Conservation (phyloP, 2,888 invertebrate genomes). For the Coelopa pilipes region DNA sequence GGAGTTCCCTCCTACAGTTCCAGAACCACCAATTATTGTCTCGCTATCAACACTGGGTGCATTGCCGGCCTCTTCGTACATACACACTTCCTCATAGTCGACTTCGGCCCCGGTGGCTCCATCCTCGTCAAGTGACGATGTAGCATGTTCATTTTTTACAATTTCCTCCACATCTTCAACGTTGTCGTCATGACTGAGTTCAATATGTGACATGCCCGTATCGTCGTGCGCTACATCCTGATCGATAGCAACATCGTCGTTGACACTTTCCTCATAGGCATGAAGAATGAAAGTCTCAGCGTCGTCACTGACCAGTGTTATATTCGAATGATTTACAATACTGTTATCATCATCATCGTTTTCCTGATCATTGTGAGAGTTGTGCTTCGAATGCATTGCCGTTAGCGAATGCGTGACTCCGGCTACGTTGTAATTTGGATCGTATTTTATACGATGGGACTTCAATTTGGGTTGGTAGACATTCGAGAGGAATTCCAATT, state of each 20-base stretch:
- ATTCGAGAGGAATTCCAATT: conserved; percentile 59
- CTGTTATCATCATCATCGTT: conserved; percentile 47
- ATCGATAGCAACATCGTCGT: conserved; percentile 54
- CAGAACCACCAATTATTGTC: conserved; percentile 49
- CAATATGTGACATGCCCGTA: conserved; percentile 47
- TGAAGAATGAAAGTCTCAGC: conserved; percentile 57
- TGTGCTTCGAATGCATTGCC: not conserved
- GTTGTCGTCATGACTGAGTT: conserved; percentile 52
- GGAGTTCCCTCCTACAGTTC: not conserved
- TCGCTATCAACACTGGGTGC: conserved; percentile 55
- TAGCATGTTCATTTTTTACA: conserved; percentile 53
- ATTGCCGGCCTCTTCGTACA: conserved; percentile 59
- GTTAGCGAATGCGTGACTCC: conserved; percentile 27
- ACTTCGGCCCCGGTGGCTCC: conserved; percentile 55
- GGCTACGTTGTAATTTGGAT: conserved; percentile 36
- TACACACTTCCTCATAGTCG: conserved; percentile 60
- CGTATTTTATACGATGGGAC: conserved; percentile 52
- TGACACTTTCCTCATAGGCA: conserved; percentile 59
- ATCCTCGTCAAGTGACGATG: conserved; percentile 54
- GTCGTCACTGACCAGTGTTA: conserved; percentile 58
- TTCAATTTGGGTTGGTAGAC: conserved; percentile 63
- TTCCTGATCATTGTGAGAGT: conserved; percentile 50
- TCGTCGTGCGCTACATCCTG: conserved; percentile 54
- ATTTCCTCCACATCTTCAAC: conserved; percentile 56
- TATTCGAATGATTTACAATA: conserved; percentile 49